Evolutionary conservation across 37 sponge, comb jelly and placozoan genomes (phyloP), one percentile per base, ranked within the genome.

Genomic region (Theonella swinhoei): DNA sequence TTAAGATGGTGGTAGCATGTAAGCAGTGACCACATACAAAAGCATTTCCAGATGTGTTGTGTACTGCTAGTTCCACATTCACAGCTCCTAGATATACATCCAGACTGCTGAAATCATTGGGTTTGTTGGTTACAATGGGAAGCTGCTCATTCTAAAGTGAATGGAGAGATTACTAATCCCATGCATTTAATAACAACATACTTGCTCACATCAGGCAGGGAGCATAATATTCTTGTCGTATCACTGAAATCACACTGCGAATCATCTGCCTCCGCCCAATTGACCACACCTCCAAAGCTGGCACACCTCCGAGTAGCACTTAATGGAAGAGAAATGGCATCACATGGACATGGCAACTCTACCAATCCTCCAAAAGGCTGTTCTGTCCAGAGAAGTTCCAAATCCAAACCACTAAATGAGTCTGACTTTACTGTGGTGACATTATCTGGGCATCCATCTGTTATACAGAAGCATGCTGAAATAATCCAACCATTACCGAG

Each of bases 381-480:
- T 66, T 88, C 89, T 19, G 89, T 78, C 89, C 89, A 88, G 23
- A 38, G 30, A 20, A 83, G 37, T 17, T 62, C 20, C 35, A 83
- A 39, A 20, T 34, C 73, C n/a, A n/a, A n/a, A n/a, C n/a, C n/a
- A n/a, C n/a, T n/a, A 73, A 37, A 30, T 5, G 76, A 58, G 3
- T 62, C 58, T 0, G 75, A 30, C 33, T n/a, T n/a, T n/a, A 66
- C 32, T 42, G 84, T 83, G 22, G 72, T n/a, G 17, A 32, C 40
- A 0, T n/a, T n/a, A n/a, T 62, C 74, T 42, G 14, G 42, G 75
- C 84, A 83, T 8, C 84, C 76, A 83, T 74, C 84, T 83, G 54
- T 22, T 23, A 64, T 4, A 62, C 20, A 62, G 62, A 35, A 8
- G 4, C n/a, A n/a, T n/a, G n/a, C n/a, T n/a, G n/a, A n/a, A n/a